Conservation (phyloP, 2,888 invertebrate genomes). For the Xylota sylvarum region DNA sequence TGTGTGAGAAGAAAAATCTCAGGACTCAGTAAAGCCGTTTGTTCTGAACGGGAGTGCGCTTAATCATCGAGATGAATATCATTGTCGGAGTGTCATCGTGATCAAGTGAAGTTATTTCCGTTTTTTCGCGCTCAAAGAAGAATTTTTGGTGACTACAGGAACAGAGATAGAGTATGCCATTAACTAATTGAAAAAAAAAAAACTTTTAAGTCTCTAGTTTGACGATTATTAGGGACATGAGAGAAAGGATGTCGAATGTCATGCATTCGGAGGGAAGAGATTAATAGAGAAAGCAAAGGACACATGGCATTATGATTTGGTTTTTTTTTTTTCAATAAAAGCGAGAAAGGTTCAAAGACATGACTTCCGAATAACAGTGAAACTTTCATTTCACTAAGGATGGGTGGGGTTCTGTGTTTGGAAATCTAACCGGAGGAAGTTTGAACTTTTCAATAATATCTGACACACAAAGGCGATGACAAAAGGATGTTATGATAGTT, state of each 20-base stretch:
- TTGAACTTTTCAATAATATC: too few relatives aligned
- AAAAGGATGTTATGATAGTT: too few relatives aligned
- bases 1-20: conserved; percentile 29
- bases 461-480: too few relatives aligned
- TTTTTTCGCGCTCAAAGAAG: conserved; percentile 13
- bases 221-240: conserved; percentile 19
- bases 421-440: too few relatives aligned
- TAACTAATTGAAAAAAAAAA: conserved; percentile 71
- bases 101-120: conserved; percentile 66
- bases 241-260: conserved; percentile 24
- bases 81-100: conserved; percentile 62
- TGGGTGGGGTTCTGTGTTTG: too few relatives aligned
- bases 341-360: background rate
- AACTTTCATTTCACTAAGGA: background rate
- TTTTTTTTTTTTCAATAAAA: background rate
- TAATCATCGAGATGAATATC: conserved; percentile 74
- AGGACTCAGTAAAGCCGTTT: conserved; percentile 51
- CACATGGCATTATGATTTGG: background rate
- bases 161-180: conserved; percentile 36
- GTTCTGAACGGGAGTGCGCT: conserved; percentile 53
- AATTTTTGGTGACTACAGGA: conserved; percentile 7
- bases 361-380: background rate
- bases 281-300: conserved; percentile 47
- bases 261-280: conserved; percentile 27
- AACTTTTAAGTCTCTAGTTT: conserved; percentile 51